Conservation (phyloP, 2,888 invertebrate species). For the Parasteatoda lunata region DNA sequence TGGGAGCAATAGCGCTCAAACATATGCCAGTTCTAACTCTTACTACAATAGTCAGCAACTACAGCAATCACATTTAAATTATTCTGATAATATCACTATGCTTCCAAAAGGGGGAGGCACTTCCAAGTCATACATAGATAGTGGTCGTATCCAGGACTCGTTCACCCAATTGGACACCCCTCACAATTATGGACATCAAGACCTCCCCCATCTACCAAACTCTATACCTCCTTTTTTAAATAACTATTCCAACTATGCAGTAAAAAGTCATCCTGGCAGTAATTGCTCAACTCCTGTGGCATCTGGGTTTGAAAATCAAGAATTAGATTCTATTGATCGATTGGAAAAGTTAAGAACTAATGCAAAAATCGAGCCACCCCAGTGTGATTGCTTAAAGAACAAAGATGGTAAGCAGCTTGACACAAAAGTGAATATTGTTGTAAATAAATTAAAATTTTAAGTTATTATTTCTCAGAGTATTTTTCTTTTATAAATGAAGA, state of each 20-base stretch:
- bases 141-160: conserved; percentile 70
- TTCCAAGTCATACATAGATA: conserved; percentile 69
- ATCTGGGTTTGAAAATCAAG: conserved; percentile 26
- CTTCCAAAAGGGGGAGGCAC: conserved; percentile 67
- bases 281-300: conserved; percentile 29
- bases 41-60: conserved; percentile 28
- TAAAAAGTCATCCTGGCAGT: not conserved
- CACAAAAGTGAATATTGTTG: too few species aligned
- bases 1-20: conserved; percentile 46
- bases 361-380: conserved; percentile 88
- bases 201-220: conserved; percentile 58
- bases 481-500: too few species aligned
- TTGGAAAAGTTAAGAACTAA: conserved; percentile 80
- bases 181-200: conserved; percentile 57
- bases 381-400: conserved; percentile 89
- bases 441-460: too few species aligned
- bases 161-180: conserved; percentile 64
- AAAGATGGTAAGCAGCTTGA: conserved; percentile 80
- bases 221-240: conserved; percentile 17
- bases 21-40: conserved; percentile 29
- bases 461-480: too few species aligned
- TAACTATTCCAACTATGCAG: conserved; percentile 1
- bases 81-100: conserved; percentile 33
- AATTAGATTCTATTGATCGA: conserved; percentile 54
- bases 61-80: conserved; percentile 15